Evolutionary conservation across 1,140 invertebrate genomes (phyloP), one percentile per base, ranked within the genome.

Genomic region (Papilio glaucus): DNA sequence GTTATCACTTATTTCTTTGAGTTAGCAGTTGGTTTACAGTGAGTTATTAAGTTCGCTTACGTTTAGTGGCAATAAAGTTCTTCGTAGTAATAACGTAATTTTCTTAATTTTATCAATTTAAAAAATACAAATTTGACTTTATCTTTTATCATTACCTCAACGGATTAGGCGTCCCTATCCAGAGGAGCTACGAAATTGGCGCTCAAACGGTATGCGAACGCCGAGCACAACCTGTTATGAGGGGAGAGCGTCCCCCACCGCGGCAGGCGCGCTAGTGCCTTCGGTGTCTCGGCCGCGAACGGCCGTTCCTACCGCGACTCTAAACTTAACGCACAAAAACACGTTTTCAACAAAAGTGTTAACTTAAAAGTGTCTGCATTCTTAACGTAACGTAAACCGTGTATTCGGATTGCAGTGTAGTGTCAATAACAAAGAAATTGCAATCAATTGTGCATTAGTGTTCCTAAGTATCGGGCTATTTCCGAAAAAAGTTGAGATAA

Each of bases 381-480:
- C 42, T 33, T 26, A 24, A 57, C 4, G 12, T 57, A 38, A 69
- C 67, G 42, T 69, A 33, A 69, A 69, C 33, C 67, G 67, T 69
- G 67, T 39, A 69, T 69, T 76, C 77, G 90, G 90, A 92, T 92
- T 92, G 90, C 90, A 92, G 90, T 91, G 88, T 21, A 79, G 88
- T 91, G 84, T 77, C 26, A 73, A 70, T 73, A 73, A 61, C 68
- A 60, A 41, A 67, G 38, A 26, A 37, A 49, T 49, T 41, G 65
- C 65, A 33, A 45, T 69, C 67, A 29, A 12, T 49, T 69, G 41
- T 53, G 67, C 12, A 26, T 53, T 37, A 69, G 67, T 69, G 67
- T 69, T 53, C 39, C 10, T 26, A 33, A 8, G 49, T 57, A 26
- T 24, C 13, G 67, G 29, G 67, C 15, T 49, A 49, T 68, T 45